These are phyloP conservation scores for Sciurus vulgaris DNA, from an alignment of 2,797 vertebrate genomes.

Conservation along the genomic window DNA sequence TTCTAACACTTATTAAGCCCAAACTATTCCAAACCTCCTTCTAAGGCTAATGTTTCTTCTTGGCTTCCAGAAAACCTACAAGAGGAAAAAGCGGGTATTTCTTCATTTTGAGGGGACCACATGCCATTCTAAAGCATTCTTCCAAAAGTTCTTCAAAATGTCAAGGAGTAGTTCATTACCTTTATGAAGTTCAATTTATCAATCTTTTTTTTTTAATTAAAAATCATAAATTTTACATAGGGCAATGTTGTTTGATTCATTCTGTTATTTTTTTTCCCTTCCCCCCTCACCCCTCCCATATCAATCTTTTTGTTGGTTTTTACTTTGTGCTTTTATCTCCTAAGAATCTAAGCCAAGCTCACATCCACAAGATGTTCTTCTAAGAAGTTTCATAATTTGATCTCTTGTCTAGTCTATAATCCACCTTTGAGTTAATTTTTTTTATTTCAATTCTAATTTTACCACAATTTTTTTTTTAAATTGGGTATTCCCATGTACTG, in stretches of 20 bases:
- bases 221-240: too few relatives aligned
- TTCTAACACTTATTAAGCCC: neutral
- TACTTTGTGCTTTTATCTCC: neutral
- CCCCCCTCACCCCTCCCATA: too few relatives aligned
- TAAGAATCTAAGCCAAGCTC: slow-evolving; percentile 15
- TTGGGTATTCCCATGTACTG: neutral
- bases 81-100: neutral
- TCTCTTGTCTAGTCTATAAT: neutral
- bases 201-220: too few relatives aligned
- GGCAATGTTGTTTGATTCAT: too few relatives aligned
- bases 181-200: slow-evolving; percentile 5
- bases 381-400: neutral
- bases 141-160: slow-evolving; percentile 3
- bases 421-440: neutral
- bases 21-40: neutral
- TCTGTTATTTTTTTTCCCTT: too few relatives aligned
- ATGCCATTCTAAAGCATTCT: neutral
- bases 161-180: neutral
- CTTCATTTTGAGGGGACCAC: neutral
- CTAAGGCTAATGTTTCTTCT: neutral
- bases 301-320: neutral
- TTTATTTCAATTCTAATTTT: neutral
- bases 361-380: slow-evolving; percentile 13
- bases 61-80: neutral
- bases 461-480: neutral